Percentiles rank a stretch among this genome's conserved stretches.
These are phyloP conservation scores for Solea solea DNA, from an alignment of 2,113 vertebrate genomes.

Conservation along the genomic window DNA sequence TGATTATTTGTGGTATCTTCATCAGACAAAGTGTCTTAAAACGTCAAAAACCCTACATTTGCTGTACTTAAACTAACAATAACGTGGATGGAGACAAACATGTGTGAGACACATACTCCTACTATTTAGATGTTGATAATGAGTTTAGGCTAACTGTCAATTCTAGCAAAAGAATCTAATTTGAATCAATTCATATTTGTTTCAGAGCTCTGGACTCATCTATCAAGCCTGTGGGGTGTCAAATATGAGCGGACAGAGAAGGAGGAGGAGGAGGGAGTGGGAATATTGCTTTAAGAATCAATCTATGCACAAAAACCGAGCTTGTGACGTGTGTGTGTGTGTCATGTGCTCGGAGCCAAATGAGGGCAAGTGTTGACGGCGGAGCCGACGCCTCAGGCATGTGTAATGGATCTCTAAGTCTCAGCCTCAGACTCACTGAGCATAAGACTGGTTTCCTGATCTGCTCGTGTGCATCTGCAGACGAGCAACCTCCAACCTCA, in stretches of 20 bases:
- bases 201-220: too few relatives aligned
- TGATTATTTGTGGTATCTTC: too few relatives aligned
- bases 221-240: constrained; percentile 12
- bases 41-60: too few relatives aligned
- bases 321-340: constrained; percentile 10
- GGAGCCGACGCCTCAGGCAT: constrained; percentile 46
- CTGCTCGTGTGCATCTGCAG: constrained; percentile 34
- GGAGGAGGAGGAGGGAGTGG: not conserved
- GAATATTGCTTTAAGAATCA: constrained; percentile 32
- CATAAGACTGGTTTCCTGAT: constrained; percentile 53
- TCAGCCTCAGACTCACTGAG: constrained; percentile 54
- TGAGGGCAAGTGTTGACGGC: constrained; percentile 34
- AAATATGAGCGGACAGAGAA: constrained; percentile 28
- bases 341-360: constrained; percentile 32
- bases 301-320: constrained; percentile 35
- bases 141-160: too few relatives aligned
- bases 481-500: not conserved
- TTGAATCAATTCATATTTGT: too few relatives aligned
- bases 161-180: too few relatives aligned
- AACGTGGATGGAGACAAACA: too few relatives aligned
- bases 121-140: too few relatives aligned
- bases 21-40: too few relatives aligned
- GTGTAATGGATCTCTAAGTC: constrained; percentile 51
- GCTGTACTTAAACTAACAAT: too few relatives aligned
- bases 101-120: too few relatives aligned